Evolutionary conservation across 1,140 invertebrate genomes (phyloP).

Genomic region (Temnothorax longispinosus): DNA sequence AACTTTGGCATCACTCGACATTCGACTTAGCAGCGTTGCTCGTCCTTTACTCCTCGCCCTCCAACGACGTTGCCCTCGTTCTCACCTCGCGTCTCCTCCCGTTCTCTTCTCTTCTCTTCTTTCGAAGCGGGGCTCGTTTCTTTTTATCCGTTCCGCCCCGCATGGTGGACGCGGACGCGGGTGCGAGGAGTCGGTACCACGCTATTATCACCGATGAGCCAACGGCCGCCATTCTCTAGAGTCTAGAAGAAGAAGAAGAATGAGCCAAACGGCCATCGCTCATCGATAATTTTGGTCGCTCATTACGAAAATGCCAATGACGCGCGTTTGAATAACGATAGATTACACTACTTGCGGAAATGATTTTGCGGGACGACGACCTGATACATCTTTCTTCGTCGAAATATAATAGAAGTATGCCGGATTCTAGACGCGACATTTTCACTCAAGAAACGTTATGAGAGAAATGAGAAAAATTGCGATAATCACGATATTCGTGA

Average conservation of each 20-base stretch:
- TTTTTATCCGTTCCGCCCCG: slow-evolving; percentile 36
- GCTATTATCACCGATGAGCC: slow-evolving; percentile 75
- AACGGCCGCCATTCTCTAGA: slow-evolving; percentile 15
- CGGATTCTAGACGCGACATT: background rate
- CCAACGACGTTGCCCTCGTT: slow-evolving; percentile 63
- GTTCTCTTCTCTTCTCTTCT: slow-evolving; percentile 42
- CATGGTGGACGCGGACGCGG: slow-evolving; percentile 35
- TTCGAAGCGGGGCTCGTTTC: slow-evolving; percentile 10
- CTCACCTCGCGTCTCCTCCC: slow-evolving; percentile 55
- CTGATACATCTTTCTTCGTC: background rate
- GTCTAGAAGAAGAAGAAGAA: background rate
- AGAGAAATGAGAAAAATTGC: background rate
- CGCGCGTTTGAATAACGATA: background rate
- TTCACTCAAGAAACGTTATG: background rate
- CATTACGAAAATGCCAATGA: slow-evolving; percentile 44
- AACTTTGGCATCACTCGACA: slow-evolving; percentile 86
- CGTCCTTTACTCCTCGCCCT: slow-evolving; percentile 50
- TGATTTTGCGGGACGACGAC: background rate
- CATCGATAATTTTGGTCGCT: slow-evolving; percentile 81
- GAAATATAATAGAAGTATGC: background rate
- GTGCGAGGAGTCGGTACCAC: slow-evolving; percentile 1
- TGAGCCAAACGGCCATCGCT: slow-evolving; percentile 70
- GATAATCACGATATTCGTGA: background rate
- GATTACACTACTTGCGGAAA: background rate
- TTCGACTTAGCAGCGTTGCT: slow-evolving; percentile 78